Evolutionary conservation across 2,888 invertebrate genomes (phyloP).

Genomic region (Scaptomyza polygonia): DNA sequence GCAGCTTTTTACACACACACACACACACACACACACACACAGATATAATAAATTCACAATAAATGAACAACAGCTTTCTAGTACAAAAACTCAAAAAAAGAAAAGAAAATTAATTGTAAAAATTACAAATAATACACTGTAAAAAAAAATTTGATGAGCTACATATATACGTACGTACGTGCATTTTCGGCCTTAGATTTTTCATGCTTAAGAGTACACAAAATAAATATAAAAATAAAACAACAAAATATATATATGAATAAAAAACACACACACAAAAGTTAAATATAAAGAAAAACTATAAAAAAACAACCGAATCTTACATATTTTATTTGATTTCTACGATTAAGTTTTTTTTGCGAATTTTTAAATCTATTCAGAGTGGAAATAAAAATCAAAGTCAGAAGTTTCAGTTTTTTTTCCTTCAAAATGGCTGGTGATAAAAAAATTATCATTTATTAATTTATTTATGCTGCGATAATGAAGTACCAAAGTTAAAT

Average conservation of each 20-base stretch:
- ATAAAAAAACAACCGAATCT: conserved; percentile 40
- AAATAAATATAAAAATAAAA: conserved; percentile 44
- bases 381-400: not conserved
- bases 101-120: conserved; percentile 34
- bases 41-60: not conserved
- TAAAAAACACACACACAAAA: conserved; percentile 38
- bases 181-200: conserved; percentile 76
- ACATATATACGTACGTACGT: conserved; percentile 71
- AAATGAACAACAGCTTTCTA: conserved; percentile 61
- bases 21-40: conserved; percentile 23
- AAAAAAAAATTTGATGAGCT: conserved; percentile 55
- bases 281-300: conserved; percentile 66
- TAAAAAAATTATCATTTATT: not conserved
- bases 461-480: conserved; percentile 10
- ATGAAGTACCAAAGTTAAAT: conserved; percentile 42
- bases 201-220: conserved; percentile 67
- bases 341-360: not conserved
- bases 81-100: conserved; percentile 61
- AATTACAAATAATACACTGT: conserved; percentile 54
- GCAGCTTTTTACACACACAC: conserved; percentile 57
- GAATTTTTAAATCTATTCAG: not conserved
- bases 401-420: not conserved
- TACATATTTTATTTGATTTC: conserved; percentile 1
- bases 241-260: no score
- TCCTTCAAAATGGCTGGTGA: not conserved